Evolutionary conservation across 2,888 invertebrate species (phyloP).

Genomic region (Thumatha senex): DNA sequence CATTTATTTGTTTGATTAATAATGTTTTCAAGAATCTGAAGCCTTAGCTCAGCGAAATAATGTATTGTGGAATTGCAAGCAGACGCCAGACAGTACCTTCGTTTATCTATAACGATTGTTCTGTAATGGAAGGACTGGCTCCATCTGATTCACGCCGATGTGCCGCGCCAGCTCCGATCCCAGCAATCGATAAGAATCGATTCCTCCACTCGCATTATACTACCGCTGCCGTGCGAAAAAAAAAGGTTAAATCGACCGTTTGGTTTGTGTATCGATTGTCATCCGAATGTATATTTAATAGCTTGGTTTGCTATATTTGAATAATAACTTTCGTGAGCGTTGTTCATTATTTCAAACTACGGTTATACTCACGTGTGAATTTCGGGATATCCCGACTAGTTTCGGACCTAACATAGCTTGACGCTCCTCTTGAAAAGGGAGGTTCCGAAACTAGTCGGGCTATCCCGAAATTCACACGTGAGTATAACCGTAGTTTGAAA

Average conservation of each 20-base stretch:
- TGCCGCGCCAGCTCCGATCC: slow-evolving; percentile 39
- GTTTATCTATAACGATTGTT: slow-evolving; percentile 40
- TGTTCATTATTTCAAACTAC: no score
- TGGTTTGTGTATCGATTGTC: slow-evolving; percentile 19
- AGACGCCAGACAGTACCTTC: slow-evolving; percentile 26
- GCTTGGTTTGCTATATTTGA: no score
- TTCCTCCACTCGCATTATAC: slow-evolving; percentile 27
- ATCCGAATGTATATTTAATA: slow-evolving; percentile 4
- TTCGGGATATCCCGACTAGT: no score
- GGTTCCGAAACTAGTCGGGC: no score
- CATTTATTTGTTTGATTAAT: slow-evolving; percentile 30
- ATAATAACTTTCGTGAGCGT: no score
- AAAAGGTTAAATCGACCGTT: slow-evolving; percentile 17
- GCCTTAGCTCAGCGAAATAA: slow-evolving; percentile 20
- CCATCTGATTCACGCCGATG: slow-evolving; percentile 38
- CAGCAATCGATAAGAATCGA: slow-evolving; percentile 39
- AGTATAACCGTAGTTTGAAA: no score
- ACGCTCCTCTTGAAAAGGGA: no score
- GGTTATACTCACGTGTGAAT: no score
- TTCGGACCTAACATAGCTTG: no score
- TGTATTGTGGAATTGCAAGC: slow-evolving; percentile 28
- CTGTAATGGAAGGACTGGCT: slow-evolving; percentile 40
- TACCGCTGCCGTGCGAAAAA: slow-evolving; percentile 26
- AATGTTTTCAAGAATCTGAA: slow-evolving; percentile 11
- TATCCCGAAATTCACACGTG: no score